Percentiles rank a stretch among this genome's conserved stretches.
Conservation (phyloP, 2,797 vertebrate species). For the Carcharodon carcharias region DNA sequence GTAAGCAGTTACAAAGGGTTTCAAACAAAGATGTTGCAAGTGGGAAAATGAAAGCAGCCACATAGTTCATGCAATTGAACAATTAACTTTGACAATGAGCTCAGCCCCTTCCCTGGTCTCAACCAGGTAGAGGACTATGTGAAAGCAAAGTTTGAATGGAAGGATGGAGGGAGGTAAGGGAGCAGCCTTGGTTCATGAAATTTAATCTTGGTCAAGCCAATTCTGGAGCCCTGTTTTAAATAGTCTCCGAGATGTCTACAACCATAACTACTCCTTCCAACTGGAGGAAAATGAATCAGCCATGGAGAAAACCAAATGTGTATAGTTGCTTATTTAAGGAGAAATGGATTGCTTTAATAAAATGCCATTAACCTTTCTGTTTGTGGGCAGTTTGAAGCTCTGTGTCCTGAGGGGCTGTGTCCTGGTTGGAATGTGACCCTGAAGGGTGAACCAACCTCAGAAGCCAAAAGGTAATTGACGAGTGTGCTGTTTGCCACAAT, state of each 20-base stretch:
- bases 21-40: no score
- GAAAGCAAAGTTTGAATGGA: no score
- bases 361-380: background rate
- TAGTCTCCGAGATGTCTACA: background rate
- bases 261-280: background rate
- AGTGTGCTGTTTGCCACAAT: slow-evolving; percentile 36
- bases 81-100: background rate
- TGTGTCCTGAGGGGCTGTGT: slow-evolving; percentile 61
- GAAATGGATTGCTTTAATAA: background rate
- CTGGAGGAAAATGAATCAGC: background rate
- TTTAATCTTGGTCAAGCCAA: no score
- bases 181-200: background rate
- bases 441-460: slow-evolving; percentile 57
- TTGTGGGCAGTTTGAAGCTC: slow-evolving; percentile 61
- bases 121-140: no score
- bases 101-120: background rate
- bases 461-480: slow-evolving; percentile 54
- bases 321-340: background rate
- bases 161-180: background rate
- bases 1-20: no score
- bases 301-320: background rate
- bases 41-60: no score
- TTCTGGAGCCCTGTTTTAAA: background rate
- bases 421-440: slow-evolving; percentile 64
- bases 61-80: background rate